Evolutionary conservation across 2,888 invertebrate genomes (phyloP).

Genomic region (Drymonia ruficornis): DNA sequence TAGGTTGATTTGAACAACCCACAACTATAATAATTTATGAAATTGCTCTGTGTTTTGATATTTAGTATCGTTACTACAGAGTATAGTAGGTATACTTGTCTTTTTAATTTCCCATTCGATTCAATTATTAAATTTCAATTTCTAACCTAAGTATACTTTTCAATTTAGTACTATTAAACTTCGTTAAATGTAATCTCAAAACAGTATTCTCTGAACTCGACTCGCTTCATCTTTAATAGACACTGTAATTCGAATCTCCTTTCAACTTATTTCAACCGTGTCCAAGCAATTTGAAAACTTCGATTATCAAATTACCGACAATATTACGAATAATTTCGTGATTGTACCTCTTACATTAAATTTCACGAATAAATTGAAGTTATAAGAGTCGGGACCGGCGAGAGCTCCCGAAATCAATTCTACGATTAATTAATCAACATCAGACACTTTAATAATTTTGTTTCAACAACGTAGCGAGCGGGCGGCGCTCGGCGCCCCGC

Average conservation of each 20-base stretch:
- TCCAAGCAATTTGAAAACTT: slow-evolving; percentile 23
- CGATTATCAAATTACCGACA: slow-evolving; percentile 22
- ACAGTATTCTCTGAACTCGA: neutral
- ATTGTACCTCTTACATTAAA: slow-evolving; percentile 19
- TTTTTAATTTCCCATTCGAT: neutral
- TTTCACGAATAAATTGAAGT: slow-evolving; percentile 36
- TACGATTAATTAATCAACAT: slow-evolving; percentile 60
- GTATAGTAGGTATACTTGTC: neutral
- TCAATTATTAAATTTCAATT: too few relatives aligned
- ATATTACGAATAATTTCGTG: slow-evolving; percentile 32
- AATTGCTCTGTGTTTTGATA: slow-evolving; percentile 20
- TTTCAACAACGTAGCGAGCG: slow-evolving; percentile 40
- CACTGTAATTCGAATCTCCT: slow-evolving; percentile 2
- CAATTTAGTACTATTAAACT: neutral
- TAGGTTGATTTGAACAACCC: slow-evolving; percentile 16
- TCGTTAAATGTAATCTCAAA: neutral
- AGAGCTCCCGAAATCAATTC: slow-evolving; percentile 52
- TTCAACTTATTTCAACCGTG: slow-evolving; percentile 13
- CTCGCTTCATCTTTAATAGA: slow-evolving; percentile 3
- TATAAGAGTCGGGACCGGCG: slow-evolving; percentile 27
- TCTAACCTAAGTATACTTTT: neutral
- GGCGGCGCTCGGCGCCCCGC: slow-evolving; percentile 35
- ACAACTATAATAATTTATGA: slow-evolving; percentile 19
- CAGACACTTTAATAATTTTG: slow-evolving; percentile 55
- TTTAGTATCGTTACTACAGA: neutral